Conservation (phyloP, 1,140 invertebrate species). For the Drosophila bocqueti region DNA sequence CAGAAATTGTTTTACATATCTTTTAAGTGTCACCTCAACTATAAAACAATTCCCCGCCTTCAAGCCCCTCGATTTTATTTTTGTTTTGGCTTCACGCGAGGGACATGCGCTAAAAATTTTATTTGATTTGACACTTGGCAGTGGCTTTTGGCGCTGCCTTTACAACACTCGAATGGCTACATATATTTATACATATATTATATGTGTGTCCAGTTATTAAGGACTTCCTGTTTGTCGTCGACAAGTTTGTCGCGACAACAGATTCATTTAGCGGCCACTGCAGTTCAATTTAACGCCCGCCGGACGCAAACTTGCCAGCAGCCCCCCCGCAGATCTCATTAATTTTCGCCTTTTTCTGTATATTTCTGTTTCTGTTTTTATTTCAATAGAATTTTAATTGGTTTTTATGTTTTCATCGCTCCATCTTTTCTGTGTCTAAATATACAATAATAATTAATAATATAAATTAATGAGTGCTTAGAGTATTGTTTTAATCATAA, state of each 20-base stretch:
- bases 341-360: constrained; percentile 17
- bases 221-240: constrained; percentile 75
- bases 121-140: constrained; percentile 78
- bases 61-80: not conserved
- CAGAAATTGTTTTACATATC: not conserved
- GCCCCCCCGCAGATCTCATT: constrained; percentile 25
- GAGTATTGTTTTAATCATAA: constrained; percentile 49
- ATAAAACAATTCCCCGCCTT: not conserved
- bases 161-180: constrained; percentile 4
- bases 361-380: constrained; percentile 44
- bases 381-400: constrained; percentile 70
- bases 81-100: constrained; percentile 60
- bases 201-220: constrained; percentile 64
- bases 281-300: constrained; percentile 76
- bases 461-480: constrained; percentile 82
- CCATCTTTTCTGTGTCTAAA: constrained; percentile 45
- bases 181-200: not conserved
- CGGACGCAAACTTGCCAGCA: constrained; percentile 11
- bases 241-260: constrained; percentile 81
- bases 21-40: not conserved
- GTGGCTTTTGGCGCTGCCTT: constrained; percentile 55
- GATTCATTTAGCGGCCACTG: constrained; percentile 77
- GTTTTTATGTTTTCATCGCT: constrained; percentile 51
- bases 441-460: constrained; percentile 54
- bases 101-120: constrained; percentile 72